phyloP scores from a whole-genome alignment of 2,113 vertebrate species.

The Aegypius monachus region DNA sequence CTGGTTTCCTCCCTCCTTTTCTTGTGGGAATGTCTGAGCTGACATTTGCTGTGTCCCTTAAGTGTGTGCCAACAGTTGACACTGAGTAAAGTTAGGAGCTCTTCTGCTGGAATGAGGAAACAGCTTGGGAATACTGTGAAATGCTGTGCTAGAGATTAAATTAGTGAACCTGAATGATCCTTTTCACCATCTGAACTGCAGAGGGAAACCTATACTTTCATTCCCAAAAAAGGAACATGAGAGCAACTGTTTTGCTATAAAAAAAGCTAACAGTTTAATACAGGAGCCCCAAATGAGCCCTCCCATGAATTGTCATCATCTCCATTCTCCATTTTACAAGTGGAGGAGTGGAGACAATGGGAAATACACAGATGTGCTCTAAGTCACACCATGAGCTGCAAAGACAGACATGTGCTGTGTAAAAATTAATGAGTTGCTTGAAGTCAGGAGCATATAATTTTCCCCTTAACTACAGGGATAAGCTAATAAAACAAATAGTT shows the following conservation, averaged over 20 bases:
- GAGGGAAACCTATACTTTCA: background rate
- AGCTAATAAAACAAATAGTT: background rate
- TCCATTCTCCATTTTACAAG: background rate
- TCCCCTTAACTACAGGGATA: background rate
- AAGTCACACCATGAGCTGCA: background rate
- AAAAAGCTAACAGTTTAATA: background rate
- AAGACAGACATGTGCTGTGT: background rate
- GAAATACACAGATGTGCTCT: background rate
- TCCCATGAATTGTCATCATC: background rate
- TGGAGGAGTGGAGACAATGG: background rate
- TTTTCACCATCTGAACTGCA: slow-evolving; percentile 8
- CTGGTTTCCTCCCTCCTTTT: background rate
- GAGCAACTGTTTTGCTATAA: background rate
- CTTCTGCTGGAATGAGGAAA: background rate
- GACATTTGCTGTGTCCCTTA: background rate
- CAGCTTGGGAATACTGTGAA: background rate
- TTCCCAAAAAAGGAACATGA: background rate
- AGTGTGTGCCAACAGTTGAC: background rate
- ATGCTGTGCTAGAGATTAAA: background rate
- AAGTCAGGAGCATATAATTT: background rate
- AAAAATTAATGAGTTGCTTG: background rate
- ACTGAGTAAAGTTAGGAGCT: background rate
- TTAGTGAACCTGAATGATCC: background rate
- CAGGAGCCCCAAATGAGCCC: background rate
- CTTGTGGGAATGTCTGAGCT: background rate